Evolutionary conservation across 2,888 invertebrate genomes (phyloP).

Genomic region (Eristalinus aeneus): DNA sequence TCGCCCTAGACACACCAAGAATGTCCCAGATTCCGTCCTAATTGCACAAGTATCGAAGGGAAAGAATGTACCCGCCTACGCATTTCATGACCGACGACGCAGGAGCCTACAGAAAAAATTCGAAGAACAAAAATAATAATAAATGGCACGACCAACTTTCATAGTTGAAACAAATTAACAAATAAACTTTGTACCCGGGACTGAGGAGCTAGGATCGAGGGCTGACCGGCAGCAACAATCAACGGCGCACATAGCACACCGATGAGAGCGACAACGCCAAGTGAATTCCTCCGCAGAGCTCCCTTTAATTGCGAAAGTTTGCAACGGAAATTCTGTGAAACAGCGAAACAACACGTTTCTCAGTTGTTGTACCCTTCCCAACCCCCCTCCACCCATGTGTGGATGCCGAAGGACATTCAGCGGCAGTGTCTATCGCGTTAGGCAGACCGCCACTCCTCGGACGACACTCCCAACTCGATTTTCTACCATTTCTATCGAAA

Average conservation of each 20-base stretch:
- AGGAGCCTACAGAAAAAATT: neutral
- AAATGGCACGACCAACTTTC: slow-evolving; percentile 18
- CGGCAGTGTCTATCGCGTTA: neutral
- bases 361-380: neutral
- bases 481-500: slow-evolving; percentile 23
- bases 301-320: slow-evolving; percentile 62
- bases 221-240: neutral
- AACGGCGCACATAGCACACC: neutral
- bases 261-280: slow-evolving; percentile 4
- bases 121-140: neutral
- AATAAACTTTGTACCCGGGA: slow-evolving; percentile 27
- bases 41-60: neutral
- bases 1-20: too few relatives aligned
- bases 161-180: slow-evolving; percentile 38
- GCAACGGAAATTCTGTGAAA: slow-evolving; percentile 16
- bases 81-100: neutral
- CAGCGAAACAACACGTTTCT: slow-evolving; percentile 32
- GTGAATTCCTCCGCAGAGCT: slow-evolving; percentile 26
- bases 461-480: slow-evolving; percentile 15
- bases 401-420: neutral
- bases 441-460: neutral
- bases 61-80: neutral
- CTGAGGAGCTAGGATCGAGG: neutral
- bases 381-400: too few relatives aligned
- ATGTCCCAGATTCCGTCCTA: neutral